phyloP scores from a whole-genome alignment of 2,888 invertebrate genomes.

The Lymantria monacha region DNA sequence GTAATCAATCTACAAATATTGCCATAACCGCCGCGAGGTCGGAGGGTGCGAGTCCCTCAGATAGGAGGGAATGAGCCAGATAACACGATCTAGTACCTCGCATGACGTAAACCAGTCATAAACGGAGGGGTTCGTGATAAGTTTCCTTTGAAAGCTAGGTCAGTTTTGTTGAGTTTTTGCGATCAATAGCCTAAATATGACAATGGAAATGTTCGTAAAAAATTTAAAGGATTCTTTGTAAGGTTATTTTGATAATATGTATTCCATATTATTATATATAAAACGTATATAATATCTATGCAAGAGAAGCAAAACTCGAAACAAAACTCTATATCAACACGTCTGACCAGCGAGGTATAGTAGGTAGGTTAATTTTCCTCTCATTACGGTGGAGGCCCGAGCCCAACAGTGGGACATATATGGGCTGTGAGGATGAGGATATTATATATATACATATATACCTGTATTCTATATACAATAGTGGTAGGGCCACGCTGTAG shows the following conservation, averaged over 20 bases:
- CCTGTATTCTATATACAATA: too few relatives aligned
- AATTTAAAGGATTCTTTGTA: neutral
- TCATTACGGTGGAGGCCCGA: too few relatives aligned
- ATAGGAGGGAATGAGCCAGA: conserved; percentile 16
- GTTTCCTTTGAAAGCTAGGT: conserved; percentile 21
- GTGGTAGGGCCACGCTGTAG: too few relatives aligned
- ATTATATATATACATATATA: too few relatives aligned
- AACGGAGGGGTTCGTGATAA: conserved; percentile 17
- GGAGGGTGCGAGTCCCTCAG: conserved; percentile 14
- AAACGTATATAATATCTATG: too few relatives aligned
- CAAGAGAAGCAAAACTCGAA: too few relatives aligned
- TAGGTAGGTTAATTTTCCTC: too few relatives aligned
- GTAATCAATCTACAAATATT: conserved; percentile 33
- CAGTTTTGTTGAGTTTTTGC: conserved; percentile 10
- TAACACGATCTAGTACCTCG: conserved; percentile 27
- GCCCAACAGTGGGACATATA: too few relatives aligned
- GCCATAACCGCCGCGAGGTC: conserved; percentile 23
- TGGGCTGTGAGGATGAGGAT: too few relatives aligned
- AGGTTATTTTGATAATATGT: neutral
- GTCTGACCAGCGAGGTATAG: too few relatives aligned
- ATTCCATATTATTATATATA: too few relatives aligned
- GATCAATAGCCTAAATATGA: neutral
- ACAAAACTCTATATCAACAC: too few relatives aligned
- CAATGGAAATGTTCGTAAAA: neutral
- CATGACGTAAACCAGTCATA: conserved; percentile 27